Evolutionary conservation across 1,140 invertebrate species (phyloP), one percentile per base, ranked within the genome.

Genomic region (Drosophila parvula): DNA sequence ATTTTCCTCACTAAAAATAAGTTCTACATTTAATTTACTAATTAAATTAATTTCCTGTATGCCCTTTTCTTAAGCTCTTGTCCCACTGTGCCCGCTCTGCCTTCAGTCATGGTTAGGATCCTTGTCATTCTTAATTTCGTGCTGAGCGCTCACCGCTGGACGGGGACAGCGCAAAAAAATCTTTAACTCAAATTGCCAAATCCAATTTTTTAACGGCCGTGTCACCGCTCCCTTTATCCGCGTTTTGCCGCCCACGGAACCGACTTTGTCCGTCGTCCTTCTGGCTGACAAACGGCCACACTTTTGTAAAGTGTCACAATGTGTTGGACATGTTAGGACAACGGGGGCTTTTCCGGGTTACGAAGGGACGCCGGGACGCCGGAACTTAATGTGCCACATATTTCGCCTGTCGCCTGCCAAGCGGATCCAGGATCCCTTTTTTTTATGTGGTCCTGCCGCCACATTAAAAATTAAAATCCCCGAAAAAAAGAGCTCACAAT

Each of bases 111-210:
- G 58, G 76, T 57, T 70, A 79, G 73, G 63, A 71, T 84, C 55
- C 80, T 84, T 84, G 84, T 90, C 84, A 89, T 71, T 89, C 78
- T 89, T 84, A 78, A 89, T 89, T 89, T 79, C 40, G 60, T 22
- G 65, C 74, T 40, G 18, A 47, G 60, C 41, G 36, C 78, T 53
- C 48, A 28, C 11, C 28, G 47, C 12, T 67, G 78, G 57, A 44
- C 58, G 68, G 34, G 53, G 44, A 30, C 40, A 38, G 45, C 40
- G 51, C n/a, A n/a, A 62, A 79, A 81, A 75, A 84, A 84, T 81
- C 80, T 89, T 84, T 59, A 78, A 74, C 84, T 89, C 74, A 81
- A 89, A 89, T 89, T 84, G 84, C 56, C 80, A 63, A 82, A 78
- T 71, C 65, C 84, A 80, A 78, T 84, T 89, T 84, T 86, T 78